Percentiles rank a stretch among this genome's conserved stretches.
phyloP scores from a whole-genome alignment of 2,888 invertebrate genomes.

The Chalcosyrphus nemorum region DNA sequence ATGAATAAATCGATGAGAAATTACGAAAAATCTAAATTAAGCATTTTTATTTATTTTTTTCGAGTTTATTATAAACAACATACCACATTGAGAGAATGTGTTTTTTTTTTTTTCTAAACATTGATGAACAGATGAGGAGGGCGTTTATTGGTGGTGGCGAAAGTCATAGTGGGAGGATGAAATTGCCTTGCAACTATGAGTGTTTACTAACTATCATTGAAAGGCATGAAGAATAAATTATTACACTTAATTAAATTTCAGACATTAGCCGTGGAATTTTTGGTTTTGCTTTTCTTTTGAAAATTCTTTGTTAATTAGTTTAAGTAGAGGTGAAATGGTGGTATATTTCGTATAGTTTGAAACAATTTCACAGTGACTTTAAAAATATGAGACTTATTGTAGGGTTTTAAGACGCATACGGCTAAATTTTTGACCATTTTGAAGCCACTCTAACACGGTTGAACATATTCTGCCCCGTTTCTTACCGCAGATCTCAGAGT shows the following conservation, averaged over 20 bases:
- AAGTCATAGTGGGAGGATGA: background rate
- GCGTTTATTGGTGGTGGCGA: constrained; percentile 18
- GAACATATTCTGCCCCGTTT: no score
- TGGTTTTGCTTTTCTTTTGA: no score
- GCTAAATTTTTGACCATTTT: no score
- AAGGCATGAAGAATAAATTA: background rate
- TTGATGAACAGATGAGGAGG: constrained; percentile 24
- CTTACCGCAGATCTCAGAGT: no score
- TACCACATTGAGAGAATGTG: constrained; percentile 35
- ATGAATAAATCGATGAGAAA: constrained; percentile 58
- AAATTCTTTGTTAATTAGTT: no score
- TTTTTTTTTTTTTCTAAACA: constrained; percentile 22
- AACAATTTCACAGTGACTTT: no score
- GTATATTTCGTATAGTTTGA: no score
- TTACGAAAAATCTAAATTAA: constrained; percentile 73
- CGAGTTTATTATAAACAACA: constrained; percentile 35
- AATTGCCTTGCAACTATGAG: background rate
- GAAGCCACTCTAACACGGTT: no score
- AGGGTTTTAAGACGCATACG: no score
- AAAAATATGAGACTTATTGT: no score
- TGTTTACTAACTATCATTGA: background rate
- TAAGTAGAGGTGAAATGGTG: no score
- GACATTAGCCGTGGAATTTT: background rate
- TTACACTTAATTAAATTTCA: background rate
- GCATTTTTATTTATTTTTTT: constrained; percentile 51